These are phyloP conservation scores for Atta texana DNA, from an alignment of 1,140 invertebrate species.

Conservation along the genomic window DNA sequence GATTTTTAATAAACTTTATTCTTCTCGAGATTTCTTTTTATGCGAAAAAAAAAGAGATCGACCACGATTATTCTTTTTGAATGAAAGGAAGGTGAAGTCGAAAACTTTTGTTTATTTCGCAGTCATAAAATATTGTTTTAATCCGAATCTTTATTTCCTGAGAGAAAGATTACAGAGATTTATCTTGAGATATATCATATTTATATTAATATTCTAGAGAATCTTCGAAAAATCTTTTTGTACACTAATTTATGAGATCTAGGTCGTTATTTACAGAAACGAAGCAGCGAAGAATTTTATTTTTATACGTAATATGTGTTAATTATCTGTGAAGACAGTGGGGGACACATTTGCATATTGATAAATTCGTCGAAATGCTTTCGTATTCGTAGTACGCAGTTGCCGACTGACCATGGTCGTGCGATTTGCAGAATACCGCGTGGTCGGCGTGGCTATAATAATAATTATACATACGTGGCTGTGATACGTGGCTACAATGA, in stretches of 20 bases:
- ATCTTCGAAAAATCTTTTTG: neutral
- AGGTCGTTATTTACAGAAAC: neutral
- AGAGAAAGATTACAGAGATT: neutral
- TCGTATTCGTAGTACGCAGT: conserved; percentile 70
- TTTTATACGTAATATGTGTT: neutral
- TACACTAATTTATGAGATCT: neutral
- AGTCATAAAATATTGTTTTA: conserved; percentile 16
- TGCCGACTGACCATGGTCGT: conserved; percentile 32
- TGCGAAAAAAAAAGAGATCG: neutral
- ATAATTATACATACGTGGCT: conserved; percentile 48
- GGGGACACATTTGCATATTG: conserved; percentile 29
- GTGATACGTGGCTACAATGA: conserved; percentile 49
- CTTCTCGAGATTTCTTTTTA: conserved; percentile 7
- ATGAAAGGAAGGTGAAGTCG: conserved; percentile 1
- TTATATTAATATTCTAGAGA: neutral
- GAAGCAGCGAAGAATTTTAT: neutral
- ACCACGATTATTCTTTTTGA: neutral
- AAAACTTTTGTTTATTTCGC: neutral
- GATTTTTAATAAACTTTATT: neutral
- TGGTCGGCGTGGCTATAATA: conserved; percentile 68
- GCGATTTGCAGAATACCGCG: conserved; percentile 67
- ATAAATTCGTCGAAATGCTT: conserved; percentile 69
- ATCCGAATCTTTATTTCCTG: neutral
- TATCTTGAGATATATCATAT: neutral
- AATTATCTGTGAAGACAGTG: conserved; percentile 22